Evolutionary conservation across 1,140 invertebrate species (phyloP).

Genomic region (Drosophila lowei): DNA sequence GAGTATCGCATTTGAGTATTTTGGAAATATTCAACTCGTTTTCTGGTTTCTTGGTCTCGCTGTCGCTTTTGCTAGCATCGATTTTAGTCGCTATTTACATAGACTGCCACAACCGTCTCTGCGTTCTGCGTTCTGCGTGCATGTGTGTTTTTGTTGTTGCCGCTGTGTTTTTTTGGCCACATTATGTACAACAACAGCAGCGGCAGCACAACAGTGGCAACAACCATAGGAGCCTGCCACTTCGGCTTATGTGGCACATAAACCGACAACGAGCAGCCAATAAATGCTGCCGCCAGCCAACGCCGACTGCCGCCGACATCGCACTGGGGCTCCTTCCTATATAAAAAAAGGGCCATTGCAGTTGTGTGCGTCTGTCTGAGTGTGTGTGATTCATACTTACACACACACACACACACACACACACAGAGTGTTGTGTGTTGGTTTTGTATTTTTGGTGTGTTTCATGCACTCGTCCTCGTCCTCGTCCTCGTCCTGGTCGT

Average conservation of each 20-base stretch:
- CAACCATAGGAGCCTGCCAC: conserved; percentile 51
- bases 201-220: conserved; percentile 18
- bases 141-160: conserved; percentile 44
- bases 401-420: conserved; percentile 18
- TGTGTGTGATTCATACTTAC: conserved; percentile 60
- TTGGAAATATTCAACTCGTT: conserved; percentile 22
- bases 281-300: conserved; percentile 73
- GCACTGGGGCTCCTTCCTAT: conserved; percentile 32
- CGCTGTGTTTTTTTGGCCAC: conserved; percentile 61
- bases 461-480: conserved; percentile 37
- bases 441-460: conserved; percentile 54
- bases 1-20: conserved; percentile 25
- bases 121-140: conserved; percentile 39
- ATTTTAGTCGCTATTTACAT: conserved; percentile 59
- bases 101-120: conserved; percentile 44
- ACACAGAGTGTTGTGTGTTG: conserved; percentile 57
- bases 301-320: conserved; percentile 53
- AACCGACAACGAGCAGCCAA: conserved; percentile 80
- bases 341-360: conserved; percentile 75
- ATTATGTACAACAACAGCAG: conserved; percentile 58
- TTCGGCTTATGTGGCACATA: conserved; percentile 79
- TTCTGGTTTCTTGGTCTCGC: conserved; percentile 28
- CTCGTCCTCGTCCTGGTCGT: conserved; percentile 16
- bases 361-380: conserved; percentile 42
- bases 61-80: conserved; percentile 47